phyloP scores from a whole-genome alignment of 2,888 invertebrate species.

The Hyppa rectilinea region DNA sequence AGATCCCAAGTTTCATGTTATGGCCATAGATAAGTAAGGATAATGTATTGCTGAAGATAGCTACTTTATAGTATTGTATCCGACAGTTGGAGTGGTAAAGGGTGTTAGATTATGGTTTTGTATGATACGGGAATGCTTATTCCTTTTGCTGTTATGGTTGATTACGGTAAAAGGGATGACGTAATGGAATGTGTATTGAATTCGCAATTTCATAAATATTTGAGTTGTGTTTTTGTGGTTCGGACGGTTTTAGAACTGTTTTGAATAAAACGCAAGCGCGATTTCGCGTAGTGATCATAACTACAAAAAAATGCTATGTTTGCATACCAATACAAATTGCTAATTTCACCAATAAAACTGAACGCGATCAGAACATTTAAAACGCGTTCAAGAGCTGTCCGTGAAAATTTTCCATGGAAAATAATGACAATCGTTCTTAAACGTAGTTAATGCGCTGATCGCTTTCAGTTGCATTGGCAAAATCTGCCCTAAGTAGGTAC shows the following conservation, averaged over 20 bases:
- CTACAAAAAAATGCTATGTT: too few relatives aligned
- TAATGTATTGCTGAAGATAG: constrained; percentile 89
- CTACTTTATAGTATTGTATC: constrained; percentile 87
- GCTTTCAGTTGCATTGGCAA: too few relatives aligned
- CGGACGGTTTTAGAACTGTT: constrained; percentile 7
- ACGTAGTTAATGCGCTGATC: too few relatives aligned
- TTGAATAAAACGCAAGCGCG: neutral
- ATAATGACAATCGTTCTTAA: too few relatives aligned
- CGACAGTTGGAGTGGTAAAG: constrained; percentile 87
- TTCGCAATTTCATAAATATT: constrained; percentile 65
- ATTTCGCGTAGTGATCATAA: neutral
- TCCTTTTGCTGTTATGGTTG: constrained; percentile 81
- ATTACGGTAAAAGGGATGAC: constrained; percentile 73
- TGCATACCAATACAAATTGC: too few relatives aligned
- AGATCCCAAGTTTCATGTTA: constrained; percentile 87
- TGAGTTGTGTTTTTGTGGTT: constrained; percentile 16
- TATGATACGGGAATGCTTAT: constrained; percentile 81
- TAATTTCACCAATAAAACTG: too few relatives aligned
- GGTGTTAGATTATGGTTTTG: constrained; percentile 85
- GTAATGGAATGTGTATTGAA: constrained; percentile 60
- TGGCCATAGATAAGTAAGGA: constrained; percentile 88
- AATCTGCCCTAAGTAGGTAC: too few relatives aligned
- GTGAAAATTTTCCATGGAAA: too few relatives aligned
- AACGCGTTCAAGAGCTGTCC: too few relatives aligned
- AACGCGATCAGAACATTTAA: too few relatives aligned